These are phyloP conservation scores for Brachionus rotundiformis DNA, from an alignment of 1,140 invertebrate species.

Conservation along the genomic window DNA sequence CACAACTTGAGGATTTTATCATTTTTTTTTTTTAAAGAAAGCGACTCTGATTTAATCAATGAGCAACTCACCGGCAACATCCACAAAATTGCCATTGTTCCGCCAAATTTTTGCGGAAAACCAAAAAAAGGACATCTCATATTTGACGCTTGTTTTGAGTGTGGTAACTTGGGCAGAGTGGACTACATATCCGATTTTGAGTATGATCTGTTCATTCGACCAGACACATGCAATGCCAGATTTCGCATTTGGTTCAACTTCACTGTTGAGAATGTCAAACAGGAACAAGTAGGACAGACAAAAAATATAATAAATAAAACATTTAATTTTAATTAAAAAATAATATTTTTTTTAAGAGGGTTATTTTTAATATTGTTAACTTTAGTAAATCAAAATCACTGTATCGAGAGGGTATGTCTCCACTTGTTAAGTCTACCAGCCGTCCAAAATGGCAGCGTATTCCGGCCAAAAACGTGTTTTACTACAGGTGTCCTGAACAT, in stretches of 20 bases:
- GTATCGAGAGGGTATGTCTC: conserved; percentile 85
- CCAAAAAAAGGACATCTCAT: conserved; percentile 89
- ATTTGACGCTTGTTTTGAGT: conserved; percentile 94
- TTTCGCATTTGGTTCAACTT: conserved; percentile 96
- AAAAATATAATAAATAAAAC: no score
- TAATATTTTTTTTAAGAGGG: conserved; percentile 70
- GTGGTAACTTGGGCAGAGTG: conserved; percentile 88
- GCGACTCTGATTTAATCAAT: conserved; percentile 85
- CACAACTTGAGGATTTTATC: no score
- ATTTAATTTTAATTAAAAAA: background rate
- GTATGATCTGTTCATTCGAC: conserved; percentile 91
- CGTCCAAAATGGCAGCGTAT: conserved; percentile 85
- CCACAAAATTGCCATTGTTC: conserved; percentile 73
- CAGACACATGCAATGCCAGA: conserved; percentile 90
- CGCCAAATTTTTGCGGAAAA: conserved; percentile 88
- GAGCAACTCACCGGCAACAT: conserved; percentile 92
- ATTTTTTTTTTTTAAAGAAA: conserved; percentile 66
- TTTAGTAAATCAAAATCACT: conserved; percentile 86
- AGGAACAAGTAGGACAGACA: conserved; percentile 74
- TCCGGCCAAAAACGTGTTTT: conserved; percentile 83
- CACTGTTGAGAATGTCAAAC: conserved; percentile 89
- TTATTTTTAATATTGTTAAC: conserved; percentile 96
- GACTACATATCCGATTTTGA: conserved; percentile 90
- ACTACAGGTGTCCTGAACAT: conserved; percentile 85
- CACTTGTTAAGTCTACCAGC: conserved; percentile 84